Percentiles rank a stretch among this genome's conserved stretches.
Evolutionary conservation across 2,888 invertebrate genomes (phyloP).

Genomic region (Leptopterna dolabrata): DNA sequence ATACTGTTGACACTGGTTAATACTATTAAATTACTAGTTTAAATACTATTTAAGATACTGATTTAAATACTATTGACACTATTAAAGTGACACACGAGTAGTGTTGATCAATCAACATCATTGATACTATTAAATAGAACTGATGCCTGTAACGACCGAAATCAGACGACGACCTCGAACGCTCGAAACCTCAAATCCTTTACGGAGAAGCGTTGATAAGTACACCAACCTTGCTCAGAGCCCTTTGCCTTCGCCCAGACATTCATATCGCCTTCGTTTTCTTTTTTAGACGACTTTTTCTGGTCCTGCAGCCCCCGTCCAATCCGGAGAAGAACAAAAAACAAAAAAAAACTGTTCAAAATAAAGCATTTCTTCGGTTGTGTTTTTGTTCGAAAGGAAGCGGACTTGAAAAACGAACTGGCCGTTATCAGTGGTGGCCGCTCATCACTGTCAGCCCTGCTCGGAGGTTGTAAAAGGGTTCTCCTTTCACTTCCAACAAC

Average conservation of each 20-base stretch:
- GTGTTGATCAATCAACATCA: no score
- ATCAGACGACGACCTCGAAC: no score
- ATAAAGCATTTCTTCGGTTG: background rate
- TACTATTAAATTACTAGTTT: no score
- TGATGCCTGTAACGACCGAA: no score
- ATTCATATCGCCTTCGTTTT: background rate
- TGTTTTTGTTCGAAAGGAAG: background rate
- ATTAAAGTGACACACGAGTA: no score
- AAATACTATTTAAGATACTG: no score
- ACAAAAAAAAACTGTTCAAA: background rate
- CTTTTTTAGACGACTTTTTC: background rate
- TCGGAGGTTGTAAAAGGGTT: background rate
- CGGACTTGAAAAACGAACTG: background rate
- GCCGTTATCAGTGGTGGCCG: background rate
- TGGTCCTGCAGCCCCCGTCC: background rate
- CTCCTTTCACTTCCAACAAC: background rate
- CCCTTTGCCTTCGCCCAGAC: background rate
- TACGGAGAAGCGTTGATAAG: background rate
- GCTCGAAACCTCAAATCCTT: background rate
- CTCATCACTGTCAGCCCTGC: background rate
- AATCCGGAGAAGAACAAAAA: background rate
- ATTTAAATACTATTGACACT: no score
- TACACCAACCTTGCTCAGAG: background rate
- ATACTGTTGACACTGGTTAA: no score
- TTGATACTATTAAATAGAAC: no score